These are phyloP conservation scores for Tetramorium bicarinatum DNA, from an alignment of 2,888 invertebrate genomes.

Conservation along the genomic window DNA sequence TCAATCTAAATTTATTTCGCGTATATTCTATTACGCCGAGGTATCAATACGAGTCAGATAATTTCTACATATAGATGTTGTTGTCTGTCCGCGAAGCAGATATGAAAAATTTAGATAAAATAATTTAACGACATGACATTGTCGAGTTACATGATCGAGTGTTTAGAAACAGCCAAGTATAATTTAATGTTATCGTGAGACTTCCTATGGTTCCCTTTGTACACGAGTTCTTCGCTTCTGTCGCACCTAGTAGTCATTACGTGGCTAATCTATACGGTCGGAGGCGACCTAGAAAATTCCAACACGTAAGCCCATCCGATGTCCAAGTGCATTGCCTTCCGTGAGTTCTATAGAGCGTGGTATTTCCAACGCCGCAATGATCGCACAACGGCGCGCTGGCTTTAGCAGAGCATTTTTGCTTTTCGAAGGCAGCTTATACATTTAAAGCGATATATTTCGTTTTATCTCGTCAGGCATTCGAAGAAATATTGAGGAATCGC, in stretches of 20 bases:
- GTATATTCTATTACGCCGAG: not conserved
- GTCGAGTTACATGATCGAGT: not conserved
- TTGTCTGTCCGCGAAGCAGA: not conserved
- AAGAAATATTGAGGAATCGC: not conserved
- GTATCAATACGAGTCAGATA: not conserved
- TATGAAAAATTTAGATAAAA: not conserved
- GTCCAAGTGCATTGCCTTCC: slow-evolving; percentile 29
- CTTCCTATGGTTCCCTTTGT: not conserved
- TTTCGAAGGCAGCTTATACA: not conserved
- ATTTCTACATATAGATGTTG: not conserved
- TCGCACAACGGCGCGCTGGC: not conserved
- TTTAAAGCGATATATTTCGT: not conserved
- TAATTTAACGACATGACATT: not conserved
- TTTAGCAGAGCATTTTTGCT: not conserved
- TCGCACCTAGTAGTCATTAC: slow-evolving; percentile 17
- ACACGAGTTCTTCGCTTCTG: not conserved
- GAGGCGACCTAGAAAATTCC: slow-evolving; percentile 42
- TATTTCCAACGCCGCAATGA: not conserved
- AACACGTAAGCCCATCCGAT: slow-evolving; percentile 29
- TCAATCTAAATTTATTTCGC: not conserved
- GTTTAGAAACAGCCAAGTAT: not conserved
- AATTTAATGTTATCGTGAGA: not conserved
- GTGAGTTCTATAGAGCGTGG: not conserved
- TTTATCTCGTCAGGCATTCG: not conserved
- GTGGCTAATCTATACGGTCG: slow-evolving; percentile 27